These are phyloP conservation scores for Aurelia coerulea DNA, from an alignment of 30 jellyfish, hydroid and myxozoan genomes.

Conservation along the genomic window DNA sequence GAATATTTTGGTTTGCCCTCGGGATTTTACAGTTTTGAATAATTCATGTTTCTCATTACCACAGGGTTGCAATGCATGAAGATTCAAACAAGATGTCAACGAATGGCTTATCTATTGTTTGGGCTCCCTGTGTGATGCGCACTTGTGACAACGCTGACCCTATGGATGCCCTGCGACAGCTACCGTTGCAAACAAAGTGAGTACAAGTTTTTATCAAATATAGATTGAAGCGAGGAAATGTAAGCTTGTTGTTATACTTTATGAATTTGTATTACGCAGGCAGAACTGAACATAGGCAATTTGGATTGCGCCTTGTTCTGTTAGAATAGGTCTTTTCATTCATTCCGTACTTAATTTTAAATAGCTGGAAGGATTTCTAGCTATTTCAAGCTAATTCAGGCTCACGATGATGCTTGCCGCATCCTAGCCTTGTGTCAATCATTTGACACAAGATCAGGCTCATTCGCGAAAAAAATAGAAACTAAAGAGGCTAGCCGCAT, in stretches of 20 bases:
- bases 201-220: neutral
- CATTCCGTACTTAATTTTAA: too few relatives aligned
- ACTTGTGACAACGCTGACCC: constrained; percentile 79
- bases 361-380: too few relatives aligned
- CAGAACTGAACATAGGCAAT: neutral
- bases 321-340: too few relatives aligned
- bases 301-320: too few relatives aligned
- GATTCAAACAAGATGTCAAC: constrained; percentile 95
- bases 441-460: too few relatives aligned
- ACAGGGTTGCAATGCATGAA: constrained; percentile 83
- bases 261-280: neutral
- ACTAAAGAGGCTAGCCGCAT: too few relatives aligned
- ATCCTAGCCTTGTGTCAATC: too few relatives aligned
- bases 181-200: constrained; percentile 86
- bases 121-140: constrained; percentile 97
- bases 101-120: constrained; percentile 86
- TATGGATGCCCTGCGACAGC: constrained; percentile 87
- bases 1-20: neutral
- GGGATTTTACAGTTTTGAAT: neutral
- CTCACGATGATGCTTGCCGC: too few relatives aligned
- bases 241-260: neutral
- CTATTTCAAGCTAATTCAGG: too few relatives aligned
- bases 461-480: too few relatives aligned
- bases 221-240: neutral
- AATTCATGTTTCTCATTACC: neutral